These are phyloP conservation scores for Calonectris borealis DNA, from an alignment of 2,113 vertebrate genomes.

Conservation along the genomic window DNA sequence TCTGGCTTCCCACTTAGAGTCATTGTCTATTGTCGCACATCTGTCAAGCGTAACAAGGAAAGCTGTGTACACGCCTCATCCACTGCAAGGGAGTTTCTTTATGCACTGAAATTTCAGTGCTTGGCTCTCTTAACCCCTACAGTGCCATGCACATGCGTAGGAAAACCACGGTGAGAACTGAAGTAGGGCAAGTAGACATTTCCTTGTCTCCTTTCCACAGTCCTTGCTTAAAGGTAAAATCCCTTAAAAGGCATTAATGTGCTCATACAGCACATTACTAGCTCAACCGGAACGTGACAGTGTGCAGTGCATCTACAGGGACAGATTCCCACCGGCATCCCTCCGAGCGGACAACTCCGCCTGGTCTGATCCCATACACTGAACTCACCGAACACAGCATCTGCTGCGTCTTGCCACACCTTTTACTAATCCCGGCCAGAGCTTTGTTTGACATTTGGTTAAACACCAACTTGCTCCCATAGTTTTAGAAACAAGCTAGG, in stretches of 20 bases:
- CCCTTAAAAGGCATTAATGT: neutral
- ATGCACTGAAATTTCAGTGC: neutral
- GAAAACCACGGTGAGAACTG: neutral
- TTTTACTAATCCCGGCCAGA: neutral
- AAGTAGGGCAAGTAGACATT: neutral
- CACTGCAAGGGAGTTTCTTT: neutral
- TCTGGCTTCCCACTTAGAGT: neutral
- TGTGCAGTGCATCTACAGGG: rapidly evolving
- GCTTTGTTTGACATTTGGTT: neutral
- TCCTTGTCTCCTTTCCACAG: neutral
- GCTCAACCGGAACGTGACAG: neutral
- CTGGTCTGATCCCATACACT: neutral
- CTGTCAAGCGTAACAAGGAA: neutral
- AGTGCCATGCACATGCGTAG: rapidly evolving
- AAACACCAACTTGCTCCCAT: neutral
- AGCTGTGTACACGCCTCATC: neutral
- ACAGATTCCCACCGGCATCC: neutral
- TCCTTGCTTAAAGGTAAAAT: neutral
- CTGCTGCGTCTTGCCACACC: neutral
- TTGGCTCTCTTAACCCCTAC: neutral
- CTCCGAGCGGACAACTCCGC: rapidly evolving
- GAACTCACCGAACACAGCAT: too few relatives aligned
- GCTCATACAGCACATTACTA: too few relatives aligned
- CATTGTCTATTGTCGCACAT: slow-evolving; percentile 32
- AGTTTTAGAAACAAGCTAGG: neutral